Conservation (phyloP, 1,140 invertebrate genomes). For the Drosophila micromelanica region DNA sequence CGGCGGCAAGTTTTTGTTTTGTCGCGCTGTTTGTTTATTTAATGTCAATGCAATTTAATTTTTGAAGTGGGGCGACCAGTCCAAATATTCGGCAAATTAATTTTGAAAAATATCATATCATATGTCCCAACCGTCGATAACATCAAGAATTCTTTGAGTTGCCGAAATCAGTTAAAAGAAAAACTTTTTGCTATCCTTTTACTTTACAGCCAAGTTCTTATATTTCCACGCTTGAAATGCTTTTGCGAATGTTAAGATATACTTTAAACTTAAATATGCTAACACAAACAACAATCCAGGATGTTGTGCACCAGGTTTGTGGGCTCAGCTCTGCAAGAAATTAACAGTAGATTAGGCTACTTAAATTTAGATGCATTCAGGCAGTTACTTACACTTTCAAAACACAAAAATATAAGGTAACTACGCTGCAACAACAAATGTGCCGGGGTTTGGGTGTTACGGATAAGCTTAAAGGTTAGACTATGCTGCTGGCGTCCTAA, state of each 20-base stretch:
- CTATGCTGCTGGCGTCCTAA: slow-evolving; percentile 37
- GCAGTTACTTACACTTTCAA: slow-evolving; percentile 57
- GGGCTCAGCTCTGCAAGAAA: slow-evolving; percentile 51
- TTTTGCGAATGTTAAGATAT: slow-evolving; percentile 72
- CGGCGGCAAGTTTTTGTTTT: slow-evolving; percentile 30
- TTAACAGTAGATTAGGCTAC: background rate
- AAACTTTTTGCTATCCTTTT: slow-evolving; percentile 24
- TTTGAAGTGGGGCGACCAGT: slow-evolving; percentile 5
- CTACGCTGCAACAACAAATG: slow-evolving; percentile 65
- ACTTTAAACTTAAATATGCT: slow-evolving; percentile 59
- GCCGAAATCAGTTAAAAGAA: background rate
- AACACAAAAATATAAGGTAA: slow-evolving; percentile 73
- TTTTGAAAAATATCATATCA: slow-evolving; percentile 29
- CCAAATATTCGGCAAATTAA: slow-evolving; percentile 37
- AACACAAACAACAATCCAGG: slow-evolving; percentile 59
- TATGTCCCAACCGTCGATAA: background rate
- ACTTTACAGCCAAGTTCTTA: slow-evolving; percentile 70
- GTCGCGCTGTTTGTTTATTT: slow-evolving; percentile 60
- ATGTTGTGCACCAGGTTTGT: slow-evolving; percentile 19
- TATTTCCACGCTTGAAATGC: slow-evolving; percentile 79
- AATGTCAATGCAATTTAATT: slow-evolving; percentile 68
- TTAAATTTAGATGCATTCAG: background rate
- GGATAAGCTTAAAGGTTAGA: slow-evolving; percentile 56
- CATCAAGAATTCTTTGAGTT: background rate
- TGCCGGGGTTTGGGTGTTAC: slow-evolving; percentile 34